Evolutionary conservation across 2,888 invertebrate species (phyloP).

Genomic region (Xestia sexstrigata): DNA sequence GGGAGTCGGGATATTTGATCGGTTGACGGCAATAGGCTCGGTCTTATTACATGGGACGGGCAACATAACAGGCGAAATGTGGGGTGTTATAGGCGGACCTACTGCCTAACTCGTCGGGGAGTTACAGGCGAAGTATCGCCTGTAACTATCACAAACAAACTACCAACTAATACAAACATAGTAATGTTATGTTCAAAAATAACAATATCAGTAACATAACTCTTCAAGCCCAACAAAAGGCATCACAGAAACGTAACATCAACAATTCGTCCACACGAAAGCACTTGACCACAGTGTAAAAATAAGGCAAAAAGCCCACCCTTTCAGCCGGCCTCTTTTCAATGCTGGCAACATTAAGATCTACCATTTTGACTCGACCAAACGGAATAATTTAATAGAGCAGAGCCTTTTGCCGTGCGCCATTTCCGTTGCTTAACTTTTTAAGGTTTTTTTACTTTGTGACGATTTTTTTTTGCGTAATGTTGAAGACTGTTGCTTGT

Average conservation of each 20-base stretch:
- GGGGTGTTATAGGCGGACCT: background rate
- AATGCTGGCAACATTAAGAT: constrained; percentile 83
- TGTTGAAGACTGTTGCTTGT: constrained; percentile 38
- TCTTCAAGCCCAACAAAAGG: constrained; percentile 21
- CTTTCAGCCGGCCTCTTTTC: constrained; percentile 76
- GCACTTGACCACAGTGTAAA: constrained; percentile 64
- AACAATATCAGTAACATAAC: constrained; percentile 26
- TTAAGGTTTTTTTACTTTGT: constrained; percentile 58
- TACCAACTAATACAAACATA: no score
- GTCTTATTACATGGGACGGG: background rate
- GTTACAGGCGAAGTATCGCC: no score
- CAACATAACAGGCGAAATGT: background rate
- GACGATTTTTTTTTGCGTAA: constrained; percentile 52
- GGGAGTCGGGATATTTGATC: background rate
- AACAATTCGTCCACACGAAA: constrained; percentile 57
- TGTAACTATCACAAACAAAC: no score
- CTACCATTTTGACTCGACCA: constrained; percentile 83
- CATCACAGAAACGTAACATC: constrained; percentile 31
- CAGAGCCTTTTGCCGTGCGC: constrained; percentile 78
- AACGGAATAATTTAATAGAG: constrained; percentile 89
- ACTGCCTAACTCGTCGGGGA: background rate
- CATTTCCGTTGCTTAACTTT: constrained; percentile 75
- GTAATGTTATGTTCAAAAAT: no score
- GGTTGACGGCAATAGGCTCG: background rate
- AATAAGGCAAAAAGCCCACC: constrained; percentile 68